phyloP scores from a whole-genome alignment of 2,888 invertebrate genomes.

The Hofmannophila pseudospretella region DNA sequence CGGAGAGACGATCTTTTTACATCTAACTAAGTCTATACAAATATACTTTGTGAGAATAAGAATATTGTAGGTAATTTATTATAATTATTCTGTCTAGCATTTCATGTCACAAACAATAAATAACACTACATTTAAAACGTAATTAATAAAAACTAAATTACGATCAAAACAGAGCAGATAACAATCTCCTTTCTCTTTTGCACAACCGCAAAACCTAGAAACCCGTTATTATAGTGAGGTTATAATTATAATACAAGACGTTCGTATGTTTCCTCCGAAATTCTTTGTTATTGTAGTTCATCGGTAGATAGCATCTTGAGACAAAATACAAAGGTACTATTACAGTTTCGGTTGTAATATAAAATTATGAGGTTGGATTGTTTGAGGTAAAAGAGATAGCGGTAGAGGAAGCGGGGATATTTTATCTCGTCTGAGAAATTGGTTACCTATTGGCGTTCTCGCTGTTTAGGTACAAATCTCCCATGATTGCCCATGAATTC shows the following conservation, averaged over 20 bases:
- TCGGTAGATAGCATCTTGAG: slow-evolving; percentile 14
- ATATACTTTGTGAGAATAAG: too few species aligned
- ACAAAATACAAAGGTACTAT: slow-evolving; percentile 11
- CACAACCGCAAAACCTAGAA: slow-evolving; percentile 13
- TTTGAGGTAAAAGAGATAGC: slow-evolving; percentile 4
- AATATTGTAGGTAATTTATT: too few species aligned
- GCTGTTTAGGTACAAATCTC: too few species aligned
- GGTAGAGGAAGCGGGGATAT: slow-evolving; percentile 8
- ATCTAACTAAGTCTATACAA: too few species aligned
- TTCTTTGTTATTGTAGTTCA: slow-evolving; percentile 10
- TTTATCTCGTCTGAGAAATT: too few species aligned
- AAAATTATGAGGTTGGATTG: slow-evolving; percentile 17
- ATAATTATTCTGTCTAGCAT: too few species aligned
- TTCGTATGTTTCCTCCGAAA: slow-evolving; percentile 6
- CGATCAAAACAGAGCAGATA: slow-evolving; percentile 24
- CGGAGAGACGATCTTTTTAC: too few species aligned
- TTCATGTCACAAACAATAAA: slow-evolving; percentile 8
- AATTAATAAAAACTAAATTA: slow-evolving; percentile 25
- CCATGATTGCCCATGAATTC: too few species aligned
- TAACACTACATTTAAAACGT: slow-evolving; percentile 15
- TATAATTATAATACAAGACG: slow-evolving; percentile 16
- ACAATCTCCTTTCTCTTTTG: slow-evolving; percentile 36
- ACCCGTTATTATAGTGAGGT: slow-evolving; percentile 20
- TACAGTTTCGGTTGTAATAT: slow-evolving; percentile 26
- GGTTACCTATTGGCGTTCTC: too few species aligned